Evolutionary conservation across 2,797 vertebrate genomes (phyloP), one percentile per base, ranked within the genome.

Genomic region (Myotis planiceps): DNA sequence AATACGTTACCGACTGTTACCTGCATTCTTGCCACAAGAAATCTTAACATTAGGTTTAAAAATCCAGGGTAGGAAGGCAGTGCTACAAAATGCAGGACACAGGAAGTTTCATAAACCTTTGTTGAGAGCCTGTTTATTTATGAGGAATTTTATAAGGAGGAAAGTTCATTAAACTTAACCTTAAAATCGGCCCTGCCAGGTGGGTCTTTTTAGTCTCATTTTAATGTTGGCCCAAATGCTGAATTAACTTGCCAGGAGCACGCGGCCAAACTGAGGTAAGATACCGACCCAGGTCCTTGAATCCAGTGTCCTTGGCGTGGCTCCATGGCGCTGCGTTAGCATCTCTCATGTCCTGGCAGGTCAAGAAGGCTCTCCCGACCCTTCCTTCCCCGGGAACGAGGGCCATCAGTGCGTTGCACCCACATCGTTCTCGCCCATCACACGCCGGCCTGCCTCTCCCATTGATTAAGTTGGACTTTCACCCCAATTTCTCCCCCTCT

Each of bases 121-220:
- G 10, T 66, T 80, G 65, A 92, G 53, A 92, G 32, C 34, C 69
- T 76, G 1, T 94, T 60, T 86, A 66, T 92, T 83, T 87, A 76
- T 4, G 47, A 81, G 39, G 21, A 75, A 5, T 92, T 78, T 72
- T 69, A 63, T 72, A 68, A 75, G n/a, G 55, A 80, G 27, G 53
- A 49, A 88, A 66, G 13, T 39, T 90, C 60, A 76, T 85, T 86
- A 91, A 93, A 66, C 19, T 71, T 58, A 78, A 45, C 85, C 49
- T 42, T 85, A 83, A 76, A 81, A 65, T 42, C 49, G 45, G 18
- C 14, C 45, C 25, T 88, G 16, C 47, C 25, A 55, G 2, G 4
- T 45, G 29, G 37, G 4, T 68, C 23, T 49, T 83, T 80, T 55
- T 71, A 81, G 68, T 72, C 29, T 6, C 23, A 34, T 90, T 85